phyloP scores from a whole-genome alignment of 2,888 invertebrate species.

The Dione vanillae region DNA sequence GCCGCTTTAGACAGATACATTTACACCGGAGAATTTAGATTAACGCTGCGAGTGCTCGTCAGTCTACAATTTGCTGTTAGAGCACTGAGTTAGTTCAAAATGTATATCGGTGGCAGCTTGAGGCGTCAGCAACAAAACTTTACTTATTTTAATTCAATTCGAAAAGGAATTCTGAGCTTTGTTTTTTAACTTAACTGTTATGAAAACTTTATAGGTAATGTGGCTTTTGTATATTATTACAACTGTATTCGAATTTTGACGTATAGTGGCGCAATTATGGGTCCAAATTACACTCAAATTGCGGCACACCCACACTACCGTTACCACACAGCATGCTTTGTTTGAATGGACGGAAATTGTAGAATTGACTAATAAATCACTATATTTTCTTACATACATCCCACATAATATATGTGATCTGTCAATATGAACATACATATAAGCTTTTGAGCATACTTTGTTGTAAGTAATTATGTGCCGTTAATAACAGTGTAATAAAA shows the following conservation, averaged over 20 bases:
- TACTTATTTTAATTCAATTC: conserved; percentile 37
- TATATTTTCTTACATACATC: background rate
- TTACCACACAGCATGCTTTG: background rate
- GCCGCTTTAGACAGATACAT: conserved; percentile 33
- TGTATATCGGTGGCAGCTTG: conserved; percentile 32
- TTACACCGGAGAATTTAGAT: conserved; percentile 39
- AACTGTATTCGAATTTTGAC: background rate
- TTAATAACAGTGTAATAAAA: no score
- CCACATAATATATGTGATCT: background rate
- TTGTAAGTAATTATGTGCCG: no score
- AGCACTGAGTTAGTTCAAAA: conserved; percentile 37
- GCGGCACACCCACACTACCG: background rate
- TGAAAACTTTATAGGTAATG: conserved; percentile 2
- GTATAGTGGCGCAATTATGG: background rate
- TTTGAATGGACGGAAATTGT: background rate
- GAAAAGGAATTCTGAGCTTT: conserved; percentile 32
- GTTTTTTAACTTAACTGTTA: background rate
- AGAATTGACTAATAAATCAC: background rate
- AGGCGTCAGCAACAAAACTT: conserved; percentile 35
- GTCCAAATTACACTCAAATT: background rate
- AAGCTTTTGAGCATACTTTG: background rate
- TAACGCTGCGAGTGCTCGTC: conserved; percentile 37
- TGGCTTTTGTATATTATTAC: background rate
- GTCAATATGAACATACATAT: background rate
- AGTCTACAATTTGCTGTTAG: conserved; percentile 46